Evolutionary conservation across 2,888 invertebrate genomes (phyloP).

Genomic region (Rhagium mordax): DNA sequence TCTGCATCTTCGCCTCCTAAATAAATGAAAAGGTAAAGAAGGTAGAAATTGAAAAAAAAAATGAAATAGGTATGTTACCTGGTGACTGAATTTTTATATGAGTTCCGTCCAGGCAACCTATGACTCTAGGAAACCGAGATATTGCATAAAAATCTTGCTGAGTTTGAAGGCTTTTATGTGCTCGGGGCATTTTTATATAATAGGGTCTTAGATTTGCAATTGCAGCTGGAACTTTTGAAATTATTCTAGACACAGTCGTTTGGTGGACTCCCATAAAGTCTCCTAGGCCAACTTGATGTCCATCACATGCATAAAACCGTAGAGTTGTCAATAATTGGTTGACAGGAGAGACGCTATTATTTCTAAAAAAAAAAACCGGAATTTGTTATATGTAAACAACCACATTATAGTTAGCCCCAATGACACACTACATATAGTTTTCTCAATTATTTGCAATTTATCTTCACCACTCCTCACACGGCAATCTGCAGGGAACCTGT

Average conservation of each 20-base stretch:
- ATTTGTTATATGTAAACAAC: no score
- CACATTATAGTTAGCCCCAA: no score
- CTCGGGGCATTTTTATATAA: constrained; percentile 28
- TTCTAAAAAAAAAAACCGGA: constrained; percentile 19
- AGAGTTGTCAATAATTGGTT: constrained; percentile 34
- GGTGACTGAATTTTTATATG: constrained; percentile 24
- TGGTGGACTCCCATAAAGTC: no score
- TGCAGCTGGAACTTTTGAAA: constrained; percentile 6
- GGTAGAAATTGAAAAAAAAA: background rate
- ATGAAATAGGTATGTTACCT: constrained; percentile 17
- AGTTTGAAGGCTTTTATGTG: background rate
- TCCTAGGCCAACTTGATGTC: constrained; percentile 25
- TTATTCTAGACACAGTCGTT: constrained; percentile 33
- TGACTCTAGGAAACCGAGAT: constrained; percentile 30
- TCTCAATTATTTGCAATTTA: no score
- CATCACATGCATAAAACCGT: constrained; percentile 36
- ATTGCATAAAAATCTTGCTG: constrained; percentile 25
- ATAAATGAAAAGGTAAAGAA: background rate
- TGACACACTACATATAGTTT: no score
- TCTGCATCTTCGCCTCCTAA: background rate
- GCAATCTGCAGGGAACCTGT: no score
- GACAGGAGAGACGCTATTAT: constrained; percentile 33
- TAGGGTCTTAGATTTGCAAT: constrained; percentile 23
- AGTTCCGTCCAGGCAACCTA: constrained; percentile 24
- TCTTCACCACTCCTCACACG: no score